phyloP scores from a whole-genome alignment of 2,888 invertebrate genomes.

The Drosophila pegasa region DNA sequence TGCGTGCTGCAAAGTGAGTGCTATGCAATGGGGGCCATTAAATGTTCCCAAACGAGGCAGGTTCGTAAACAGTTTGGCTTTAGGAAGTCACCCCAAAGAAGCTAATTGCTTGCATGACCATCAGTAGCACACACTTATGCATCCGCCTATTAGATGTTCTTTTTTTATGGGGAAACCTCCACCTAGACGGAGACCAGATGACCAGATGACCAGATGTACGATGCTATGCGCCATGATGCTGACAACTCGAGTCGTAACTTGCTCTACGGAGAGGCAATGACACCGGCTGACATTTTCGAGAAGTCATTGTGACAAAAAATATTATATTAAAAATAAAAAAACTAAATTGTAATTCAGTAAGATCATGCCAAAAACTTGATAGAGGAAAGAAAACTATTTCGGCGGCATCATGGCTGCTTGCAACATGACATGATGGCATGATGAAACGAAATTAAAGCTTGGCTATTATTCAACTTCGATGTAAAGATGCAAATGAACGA shows the following conservation, averaged over 20 bases:
- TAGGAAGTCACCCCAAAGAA: conserved; percentile 69
- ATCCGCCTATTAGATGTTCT: conserved; percentile 65
- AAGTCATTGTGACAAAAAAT: conserved; percentile 67
- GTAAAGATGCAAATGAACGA: conserved; percentile 42
- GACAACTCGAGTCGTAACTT: conserved; percentile 74
- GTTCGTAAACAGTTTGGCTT: conserved; percentile 45
- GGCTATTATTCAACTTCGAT: conserved; percentile 39
- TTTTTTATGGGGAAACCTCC: conserved; percentile 56
- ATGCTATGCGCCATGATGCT: conserved; percentile 15
- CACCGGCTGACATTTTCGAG: conserved; percentile 74
- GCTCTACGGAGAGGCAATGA: conserved; percentile 71
- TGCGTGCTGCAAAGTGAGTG: conserved; percentile 24
- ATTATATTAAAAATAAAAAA: conserved; percentile 23
- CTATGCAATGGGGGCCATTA: conserved; percentile 26
- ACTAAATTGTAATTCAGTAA: conserved; percentile 16
- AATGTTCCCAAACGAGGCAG: conserved; percentile 25
- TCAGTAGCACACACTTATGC: conserved; percentile 32
- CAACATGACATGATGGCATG: conserved; percentile 27
- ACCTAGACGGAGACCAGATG: conserved; percentile 36
- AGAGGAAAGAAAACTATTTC: conserved; percentile 46
- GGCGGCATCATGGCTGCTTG: conserved; percentile 30
- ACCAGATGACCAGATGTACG: conserved; percentile 7
- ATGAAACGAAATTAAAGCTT: conserved; percentile 14
- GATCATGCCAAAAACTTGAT: conserved; percentile 31
- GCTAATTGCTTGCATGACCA: conserved; percentile 53